These are phyloP conservation scores for Berghia stephanieae DNA, from an alignment of 1,140 invertebrate species.

Conservation along the genomic window DNA sequence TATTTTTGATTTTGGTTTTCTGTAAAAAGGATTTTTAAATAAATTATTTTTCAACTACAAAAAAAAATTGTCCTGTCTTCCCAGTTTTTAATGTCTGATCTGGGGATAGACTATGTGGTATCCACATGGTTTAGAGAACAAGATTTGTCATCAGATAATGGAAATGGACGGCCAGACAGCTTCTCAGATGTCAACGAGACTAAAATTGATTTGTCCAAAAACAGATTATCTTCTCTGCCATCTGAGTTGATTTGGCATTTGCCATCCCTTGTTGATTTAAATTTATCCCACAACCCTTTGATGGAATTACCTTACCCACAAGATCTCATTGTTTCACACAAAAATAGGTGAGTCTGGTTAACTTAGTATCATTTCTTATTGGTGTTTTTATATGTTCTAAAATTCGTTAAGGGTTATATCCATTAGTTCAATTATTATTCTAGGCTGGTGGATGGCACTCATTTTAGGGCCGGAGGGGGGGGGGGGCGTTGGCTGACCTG, in stretches of 20 bases:
- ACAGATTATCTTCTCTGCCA: neutral
- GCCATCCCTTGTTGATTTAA: neutral
- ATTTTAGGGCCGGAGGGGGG: too few species aligned
- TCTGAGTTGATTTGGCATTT: constrained; percentile 9
- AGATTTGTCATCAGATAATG: neutral
- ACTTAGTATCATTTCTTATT: too few species aligned
- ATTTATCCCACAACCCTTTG: constrained; percentile 8
- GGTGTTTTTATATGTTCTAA: too few species aligned
- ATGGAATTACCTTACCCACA: neutral
- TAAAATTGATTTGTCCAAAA: constrained; percentile 14
- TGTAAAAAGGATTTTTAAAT: neutral
- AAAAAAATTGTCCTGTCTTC: neutral
- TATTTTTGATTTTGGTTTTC: too few species aligned
- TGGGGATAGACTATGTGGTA: neutral
- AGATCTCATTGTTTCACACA: neutral
- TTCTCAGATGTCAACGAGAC: neutral
- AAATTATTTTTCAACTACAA: neutral
- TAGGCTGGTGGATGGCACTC: too few species aligned
- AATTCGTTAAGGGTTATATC: too few species aligned
- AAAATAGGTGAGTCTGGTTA: neutral
- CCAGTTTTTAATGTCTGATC: constrained; percentile 18
- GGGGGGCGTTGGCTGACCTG: too few species aligned
- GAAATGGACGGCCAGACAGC: neutral
- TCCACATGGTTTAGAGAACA: neutral
- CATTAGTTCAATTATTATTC: too few species aligned